A percentile compares a stretch with the other conserved stretches of the same genome.
Evolutionary conservation across 2,888 invertebrate genomes (phyloP).

Genomic region (Cyaniris semiargus): DNA sequence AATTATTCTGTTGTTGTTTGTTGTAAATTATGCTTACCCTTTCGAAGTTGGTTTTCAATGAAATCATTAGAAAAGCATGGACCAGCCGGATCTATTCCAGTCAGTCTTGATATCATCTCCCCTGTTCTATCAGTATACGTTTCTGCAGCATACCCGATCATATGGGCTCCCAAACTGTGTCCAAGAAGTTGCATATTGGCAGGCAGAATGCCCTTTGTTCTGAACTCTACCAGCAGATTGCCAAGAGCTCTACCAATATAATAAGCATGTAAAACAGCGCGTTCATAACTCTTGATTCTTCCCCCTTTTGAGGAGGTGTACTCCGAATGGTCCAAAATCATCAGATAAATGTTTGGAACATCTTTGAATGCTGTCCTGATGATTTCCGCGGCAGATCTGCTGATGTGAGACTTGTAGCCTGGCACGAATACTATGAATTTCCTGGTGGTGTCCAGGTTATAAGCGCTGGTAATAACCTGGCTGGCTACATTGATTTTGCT

Average conservation of each 20-base stretch:
- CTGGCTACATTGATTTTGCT: slow-evolving; percentile 58
- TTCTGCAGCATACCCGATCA: slow-evolving; percentile 59
- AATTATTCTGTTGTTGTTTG: too few species aligned
- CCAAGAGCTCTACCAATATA: slow-evolving; percentile 64
- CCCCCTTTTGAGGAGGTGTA: slow-evolving; percentile 65
- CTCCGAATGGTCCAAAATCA: slow-evolving; percentile 67
- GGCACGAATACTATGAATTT: slow-evolving; percentile 69
- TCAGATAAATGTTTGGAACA: slow-evolving; percentile 61
- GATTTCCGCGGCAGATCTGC: slow-evolving; percentile 60
- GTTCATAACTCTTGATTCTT: slow-evolving; percentile 63
- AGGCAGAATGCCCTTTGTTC: slow-evolving; percentile 57
- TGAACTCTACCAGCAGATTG: slow-evolving; percentile 56
- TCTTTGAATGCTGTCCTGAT: slow-evolving; percentile 63
- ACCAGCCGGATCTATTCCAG: slow-evolving; percentile 71
- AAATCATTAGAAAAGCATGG: slow-evolving; percentile 70
- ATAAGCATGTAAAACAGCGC: slow-evolving; percentile 60
- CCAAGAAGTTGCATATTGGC: slow-evolving; percentile 66
- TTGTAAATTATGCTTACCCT: neutral
- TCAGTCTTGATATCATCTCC: slow-evolving; percentile 63
- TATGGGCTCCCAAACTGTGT: slow-evolving; percentile 70
- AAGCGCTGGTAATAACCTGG: slow-evolving; percentile 53
- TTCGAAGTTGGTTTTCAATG: slow-evolving; percentile 70
- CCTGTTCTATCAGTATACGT: slow-evolving; percentile 56
- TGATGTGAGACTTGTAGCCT: slow-evolving; percentile 70
- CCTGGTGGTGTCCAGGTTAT: slow-evolving; percentile 61